Conservation (phyloP, 2,797 vertebrate genomes). For the Perdix hodgsoniae region DNA sequence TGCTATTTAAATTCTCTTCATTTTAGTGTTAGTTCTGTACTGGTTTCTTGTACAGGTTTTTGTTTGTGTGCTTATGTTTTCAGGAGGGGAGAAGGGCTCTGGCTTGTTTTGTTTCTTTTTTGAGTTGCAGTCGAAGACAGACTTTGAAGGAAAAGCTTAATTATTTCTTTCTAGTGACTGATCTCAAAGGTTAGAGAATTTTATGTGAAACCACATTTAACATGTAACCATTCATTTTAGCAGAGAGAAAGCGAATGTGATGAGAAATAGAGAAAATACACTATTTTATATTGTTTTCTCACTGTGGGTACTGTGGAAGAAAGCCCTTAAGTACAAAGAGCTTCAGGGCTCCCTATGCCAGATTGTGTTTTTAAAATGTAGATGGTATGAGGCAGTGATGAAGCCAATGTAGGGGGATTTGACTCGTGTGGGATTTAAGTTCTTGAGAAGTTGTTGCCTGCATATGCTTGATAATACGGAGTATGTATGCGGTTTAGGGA, state of each 20-base stretch:
- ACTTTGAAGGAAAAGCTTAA: not conserved
- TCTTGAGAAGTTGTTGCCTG: not conserved
- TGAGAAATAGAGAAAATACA: not conserved
- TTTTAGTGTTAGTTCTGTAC: not conserved
- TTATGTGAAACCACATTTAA: not conserved
- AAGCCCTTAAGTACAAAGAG: not conserved
- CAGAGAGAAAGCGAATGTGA: fast-evolving
- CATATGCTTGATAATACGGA: not conserved
- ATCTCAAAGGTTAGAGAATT: not conserved
- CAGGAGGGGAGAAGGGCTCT: not conserved
- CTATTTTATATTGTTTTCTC: not conserved
- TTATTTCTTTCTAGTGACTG: not conserved
- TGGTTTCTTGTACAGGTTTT: not conserved
- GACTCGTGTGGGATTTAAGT: not conserved
- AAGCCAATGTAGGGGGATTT: not conserved
- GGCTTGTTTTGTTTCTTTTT: not conserved
- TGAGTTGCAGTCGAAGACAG: not conserved
- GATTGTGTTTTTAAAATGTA: not conserved
- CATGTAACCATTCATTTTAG: not conserved
- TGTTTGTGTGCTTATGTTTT: not conserved
- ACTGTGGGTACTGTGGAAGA: not conserved
- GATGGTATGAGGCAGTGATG: not conserved
- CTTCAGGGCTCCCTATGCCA: not conserved
- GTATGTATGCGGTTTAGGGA: not conserved
- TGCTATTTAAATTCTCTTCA: not conserved